Conservation (phyloP, 2,797 vertebrate species). For the Trachurus trachurus region DNA sequence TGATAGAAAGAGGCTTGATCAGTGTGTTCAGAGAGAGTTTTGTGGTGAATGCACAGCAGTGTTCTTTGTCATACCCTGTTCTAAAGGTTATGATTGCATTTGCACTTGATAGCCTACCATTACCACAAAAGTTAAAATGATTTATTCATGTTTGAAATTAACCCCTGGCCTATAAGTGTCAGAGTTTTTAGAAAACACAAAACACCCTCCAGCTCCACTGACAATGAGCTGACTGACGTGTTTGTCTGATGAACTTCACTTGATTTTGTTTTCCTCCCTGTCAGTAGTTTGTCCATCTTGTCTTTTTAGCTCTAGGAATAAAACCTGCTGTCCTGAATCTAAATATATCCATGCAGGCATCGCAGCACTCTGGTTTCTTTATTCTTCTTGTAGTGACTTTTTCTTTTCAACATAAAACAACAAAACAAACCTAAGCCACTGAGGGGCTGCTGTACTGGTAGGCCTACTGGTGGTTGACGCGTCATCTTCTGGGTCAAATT, state of each 20-base stretch:
- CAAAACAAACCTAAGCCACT: too few species aligned
- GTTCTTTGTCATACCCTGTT: neutral
- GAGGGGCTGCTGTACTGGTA: too few species aligned
- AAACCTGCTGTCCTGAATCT: constrained; percentile 26
- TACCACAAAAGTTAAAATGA: neutral
- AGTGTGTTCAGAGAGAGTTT: neutral
- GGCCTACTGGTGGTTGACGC: too few species aligned
- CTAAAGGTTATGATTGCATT: neutral
- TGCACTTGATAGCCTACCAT: neutral
- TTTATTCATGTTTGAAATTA: neutral
- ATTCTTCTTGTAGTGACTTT: neutral
- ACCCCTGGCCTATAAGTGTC: neutral
- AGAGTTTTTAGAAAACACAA: neutral
- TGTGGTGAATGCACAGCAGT: neutral
- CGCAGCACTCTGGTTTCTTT: neutral
- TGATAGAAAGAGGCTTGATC: neutral
- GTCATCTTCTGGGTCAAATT: too few species aligned
- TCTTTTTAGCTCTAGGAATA: constrained; percentile 5
- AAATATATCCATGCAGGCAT: neutral
- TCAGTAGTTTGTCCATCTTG: constrained; percentile 35
- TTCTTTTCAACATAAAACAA: too few species aligned
- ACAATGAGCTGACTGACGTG: constrained; percentile 12
- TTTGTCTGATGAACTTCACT: neutral
- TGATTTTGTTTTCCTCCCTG: constrained; percentile 28
- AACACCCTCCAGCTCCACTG: neutral